Evolutionary conservation across 2,113 vertebrate species (phyloP).

Genomic region (Stigmatopora nigra): DNA sequence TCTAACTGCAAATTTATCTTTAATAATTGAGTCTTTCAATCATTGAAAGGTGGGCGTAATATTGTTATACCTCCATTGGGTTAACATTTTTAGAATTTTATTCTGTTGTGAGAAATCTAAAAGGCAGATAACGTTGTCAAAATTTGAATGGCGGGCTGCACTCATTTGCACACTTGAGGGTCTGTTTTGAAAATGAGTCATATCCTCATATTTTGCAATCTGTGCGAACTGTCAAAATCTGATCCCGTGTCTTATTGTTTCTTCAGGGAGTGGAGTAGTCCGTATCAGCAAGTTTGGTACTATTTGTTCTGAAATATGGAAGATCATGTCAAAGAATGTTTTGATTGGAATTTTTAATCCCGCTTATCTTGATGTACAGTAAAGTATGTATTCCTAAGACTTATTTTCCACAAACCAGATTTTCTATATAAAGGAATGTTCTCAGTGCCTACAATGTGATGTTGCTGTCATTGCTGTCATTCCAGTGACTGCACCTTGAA

Average conservation of each 20-base stretch:
- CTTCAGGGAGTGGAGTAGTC: constrained; percentile 2
- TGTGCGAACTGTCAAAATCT: constrained; percentile 15
- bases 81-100: constrained; percentile 2
- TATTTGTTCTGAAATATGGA: background rate
- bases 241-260: constrained; percentile 27
- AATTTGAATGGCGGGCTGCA: constrained; percentile 40
- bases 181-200: constrained; percentile 15
- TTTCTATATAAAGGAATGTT: constrained; percentile 21
- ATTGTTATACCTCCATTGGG: constrained; percentile 14
- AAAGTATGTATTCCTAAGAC: constrained; percentile 11
- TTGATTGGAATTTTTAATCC: background rate
- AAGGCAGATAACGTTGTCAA: background rate
- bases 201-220: constrained; percentile 29
- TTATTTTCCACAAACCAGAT: constrained; percentile 7
- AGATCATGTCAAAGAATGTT: constrained; percentile 5
- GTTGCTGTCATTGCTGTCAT: constrained; percentile 11
- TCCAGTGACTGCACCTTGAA: constrained; percentile 9
- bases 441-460: constrained; percentile 11
- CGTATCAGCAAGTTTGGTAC: constrained; percentile 1
- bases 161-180: constrained; percentile 43
- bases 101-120: background rate
- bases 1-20: background rate
- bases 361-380: background rate
- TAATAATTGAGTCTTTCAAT: background rate
- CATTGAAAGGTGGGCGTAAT: background rate